phyloP scores from a whole-genome alignment of 2,888 invertebrate species.

The Dromius quadrimaculatus region DNA sequence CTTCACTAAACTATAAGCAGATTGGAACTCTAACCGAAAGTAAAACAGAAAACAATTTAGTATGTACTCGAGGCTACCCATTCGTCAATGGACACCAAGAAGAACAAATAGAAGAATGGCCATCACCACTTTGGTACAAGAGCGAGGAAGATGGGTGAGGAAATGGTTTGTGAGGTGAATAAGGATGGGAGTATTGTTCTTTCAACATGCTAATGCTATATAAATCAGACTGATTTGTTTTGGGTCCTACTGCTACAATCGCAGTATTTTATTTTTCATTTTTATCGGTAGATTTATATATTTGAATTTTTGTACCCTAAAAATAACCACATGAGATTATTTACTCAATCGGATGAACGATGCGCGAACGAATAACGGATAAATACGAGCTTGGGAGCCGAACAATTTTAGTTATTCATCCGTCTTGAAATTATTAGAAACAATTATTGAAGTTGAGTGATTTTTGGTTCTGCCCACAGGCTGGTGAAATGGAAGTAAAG shows the following conservation, averaged over 20 bases:
- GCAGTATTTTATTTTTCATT: too few species aligned
- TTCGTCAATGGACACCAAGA: constrained; percentile 53
- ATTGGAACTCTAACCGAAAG: constrained; percentile 60
- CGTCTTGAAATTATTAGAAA: too few species aligned
- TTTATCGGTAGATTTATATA: too few species aligned
- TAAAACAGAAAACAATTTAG: constrained; percentile 59
- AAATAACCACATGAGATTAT: too few species aligned
- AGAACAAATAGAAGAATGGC: constrained; percentile 8
- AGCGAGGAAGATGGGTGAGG: neutral
- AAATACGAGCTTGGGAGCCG: too few species aligned
- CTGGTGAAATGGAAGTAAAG: too few species aligned
- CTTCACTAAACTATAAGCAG: constrained; percentile 59
- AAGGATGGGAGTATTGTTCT: constrained; percentile 7
- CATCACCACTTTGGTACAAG: neutral
- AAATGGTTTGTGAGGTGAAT: neutral
- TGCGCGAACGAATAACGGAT: too few species aligned
- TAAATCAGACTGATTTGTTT: constrained; percentile 50
- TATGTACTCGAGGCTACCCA: constrained; percentile 59
- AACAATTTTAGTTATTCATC: too few species aligned
- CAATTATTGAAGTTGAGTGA: too few species aligned
- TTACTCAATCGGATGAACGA: too few species aligned
- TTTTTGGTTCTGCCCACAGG: too few species aligned
- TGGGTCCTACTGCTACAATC: constrained; percentile 39
- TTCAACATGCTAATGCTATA: constrained; percentile 50
- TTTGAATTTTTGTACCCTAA: too few species aligned